Evolutionary conservation across 2,113 vertebrate genomes (phyloP).

Genomic region (Syngnathus floridae): DNA sequence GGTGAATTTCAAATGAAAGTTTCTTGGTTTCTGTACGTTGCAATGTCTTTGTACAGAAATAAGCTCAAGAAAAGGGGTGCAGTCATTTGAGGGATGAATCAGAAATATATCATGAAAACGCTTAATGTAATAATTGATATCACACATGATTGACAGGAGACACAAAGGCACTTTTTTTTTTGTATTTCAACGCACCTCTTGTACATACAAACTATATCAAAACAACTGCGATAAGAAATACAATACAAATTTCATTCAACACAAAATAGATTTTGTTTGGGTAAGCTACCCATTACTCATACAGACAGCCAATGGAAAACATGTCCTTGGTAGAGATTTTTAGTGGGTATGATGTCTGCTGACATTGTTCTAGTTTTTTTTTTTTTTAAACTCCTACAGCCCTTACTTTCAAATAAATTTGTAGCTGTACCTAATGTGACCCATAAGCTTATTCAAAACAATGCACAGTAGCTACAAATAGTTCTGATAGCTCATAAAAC

Average conservation of each 20-base stretch:
- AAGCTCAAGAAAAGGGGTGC: too few species aligned
- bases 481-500: too few species aligned
- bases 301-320: neutral
- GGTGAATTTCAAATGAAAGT: conserved; percentile 9
- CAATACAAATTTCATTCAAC: neutral
- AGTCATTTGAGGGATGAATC: neutral
- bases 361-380: too few species aligned
- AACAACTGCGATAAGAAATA: neutral
- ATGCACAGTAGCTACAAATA: too few species aligned
- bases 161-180: neutral
- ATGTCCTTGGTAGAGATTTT: too few species aligned
- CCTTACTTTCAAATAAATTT: too few species aligned
- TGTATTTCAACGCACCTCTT: neutral
- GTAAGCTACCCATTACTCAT: neutral
- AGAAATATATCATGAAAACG: too few species aligned
- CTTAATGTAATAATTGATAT: neutral
- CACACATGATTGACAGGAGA: neutral
- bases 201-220: neutral
- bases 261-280: neutral
- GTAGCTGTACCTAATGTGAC: too few species aligned
- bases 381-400: too few species aligned
- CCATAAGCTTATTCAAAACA: too few species aligned
- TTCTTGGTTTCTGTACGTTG: neutral
- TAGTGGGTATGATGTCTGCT: too few species aligned
- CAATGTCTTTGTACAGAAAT: neutral